These are phyloP conservation scores for Cyclargus thomasi DNA, from an alignment of 1,140 invertebrate species.

Conservation along the genomic window DNA sequence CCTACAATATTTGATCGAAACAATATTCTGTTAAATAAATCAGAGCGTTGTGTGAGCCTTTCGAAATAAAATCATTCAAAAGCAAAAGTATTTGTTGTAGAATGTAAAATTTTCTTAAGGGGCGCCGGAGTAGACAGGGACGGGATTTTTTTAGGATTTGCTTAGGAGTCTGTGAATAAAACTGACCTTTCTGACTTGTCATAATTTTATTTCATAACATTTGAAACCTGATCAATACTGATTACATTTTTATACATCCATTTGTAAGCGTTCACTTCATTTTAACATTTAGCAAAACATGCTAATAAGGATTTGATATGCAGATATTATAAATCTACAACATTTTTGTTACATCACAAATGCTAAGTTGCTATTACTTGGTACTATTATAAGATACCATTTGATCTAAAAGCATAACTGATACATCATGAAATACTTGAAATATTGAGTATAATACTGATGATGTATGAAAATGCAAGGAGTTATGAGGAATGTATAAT, in stretches of 20 bases:
- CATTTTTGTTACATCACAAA: not conserved
- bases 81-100: too few relatives aligned
- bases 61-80: too few relatives aligned
- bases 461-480: conserved; percentile 2
- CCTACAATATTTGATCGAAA: too few relatives aligned
- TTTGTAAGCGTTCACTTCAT: not conserved
- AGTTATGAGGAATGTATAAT: conserved; percentile 1
- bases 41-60: too few relatives aligned
- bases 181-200: not conserved
- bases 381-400: not conserved
- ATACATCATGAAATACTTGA: not conserved
- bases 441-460: not conserved
- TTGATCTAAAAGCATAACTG: conserved; percentile 7
- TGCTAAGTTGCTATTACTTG: not conserved
- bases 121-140: too few relatives aligned
- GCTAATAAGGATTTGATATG: not conserved
- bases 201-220: conserved; percentile 10
- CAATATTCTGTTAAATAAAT: too few relatives aligned
- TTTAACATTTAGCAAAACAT: not conserved
- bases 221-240: conserved; percentile 9
- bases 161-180: not conserved
- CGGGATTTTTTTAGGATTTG: too few relatives aligned
- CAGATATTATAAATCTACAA: conserved; percentile 1
- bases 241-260: not conserved
- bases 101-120: too few relatives aligned